Evolutionary conservation across 2,888 invertebrate species (phyloP).

Genomic region (Lithophane semibrunnea): DNA sequence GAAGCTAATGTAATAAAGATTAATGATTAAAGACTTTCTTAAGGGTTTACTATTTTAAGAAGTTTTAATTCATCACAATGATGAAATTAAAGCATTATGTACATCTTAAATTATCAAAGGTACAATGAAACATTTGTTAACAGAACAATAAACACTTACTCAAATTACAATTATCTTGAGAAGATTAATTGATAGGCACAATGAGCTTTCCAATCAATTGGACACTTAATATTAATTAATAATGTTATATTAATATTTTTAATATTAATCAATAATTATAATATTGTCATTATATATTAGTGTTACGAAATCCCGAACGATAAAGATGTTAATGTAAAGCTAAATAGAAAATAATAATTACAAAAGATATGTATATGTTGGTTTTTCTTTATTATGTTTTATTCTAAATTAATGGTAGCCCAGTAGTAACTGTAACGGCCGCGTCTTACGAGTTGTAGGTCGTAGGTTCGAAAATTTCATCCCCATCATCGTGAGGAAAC

Average conservation of each 20-base stretch:
- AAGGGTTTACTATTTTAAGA: not conserved
- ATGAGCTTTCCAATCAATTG: not conserved
- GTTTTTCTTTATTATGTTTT: too few species aligned
- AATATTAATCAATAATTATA: too few species aligned
- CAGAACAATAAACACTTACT: not conserved
- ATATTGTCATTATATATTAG: not conserved
- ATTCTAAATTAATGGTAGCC: too few species aligned
- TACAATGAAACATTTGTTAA: not conserved
- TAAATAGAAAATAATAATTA: not conserved
- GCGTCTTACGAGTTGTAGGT: too few species aligned
- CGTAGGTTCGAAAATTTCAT: too few species aligned
- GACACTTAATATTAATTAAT: too few species aligned
- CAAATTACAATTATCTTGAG: constrained; percentile 6
- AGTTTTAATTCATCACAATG: not conserved
- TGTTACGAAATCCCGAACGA: not conserved
- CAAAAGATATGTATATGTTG: not conserved
- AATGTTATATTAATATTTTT: too few species aligned
- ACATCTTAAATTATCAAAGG: not conserved
- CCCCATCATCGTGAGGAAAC: too few species aligned
- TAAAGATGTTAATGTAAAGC: not conserved
- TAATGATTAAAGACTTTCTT: not conserved
- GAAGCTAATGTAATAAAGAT: too few species aligned
- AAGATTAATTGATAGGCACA: not conserved
- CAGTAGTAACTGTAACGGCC: too few species aligned
- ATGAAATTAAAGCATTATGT: not conserved